Conservation (phyloP, 2,113 vertebrate genomes). For the Oreocharis arfaki region DNA sequence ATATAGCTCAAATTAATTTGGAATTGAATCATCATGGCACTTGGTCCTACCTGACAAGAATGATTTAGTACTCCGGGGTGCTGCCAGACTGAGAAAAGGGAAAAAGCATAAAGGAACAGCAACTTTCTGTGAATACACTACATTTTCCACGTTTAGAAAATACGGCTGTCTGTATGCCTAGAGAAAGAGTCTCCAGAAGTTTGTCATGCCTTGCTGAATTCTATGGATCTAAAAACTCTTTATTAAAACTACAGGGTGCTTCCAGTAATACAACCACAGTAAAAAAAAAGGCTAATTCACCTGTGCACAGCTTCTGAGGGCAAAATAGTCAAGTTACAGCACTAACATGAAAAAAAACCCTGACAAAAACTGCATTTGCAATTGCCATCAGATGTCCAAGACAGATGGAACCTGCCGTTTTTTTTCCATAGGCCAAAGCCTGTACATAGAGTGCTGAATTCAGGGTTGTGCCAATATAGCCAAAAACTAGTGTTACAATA, state of each 20-base stretch:
- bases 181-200: neutral
- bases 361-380: neutral
- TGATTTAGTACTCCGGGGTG: neutral
- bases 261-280: neutral
- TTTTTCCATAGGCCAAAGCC: neutral
- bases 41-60: neutral
- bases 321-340: neutral
- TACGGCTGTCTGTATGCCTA: neutral
- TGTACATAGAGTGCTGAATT: neutral
- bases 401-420: fast-evolving
- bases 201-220: neutral
- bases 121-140: neutral
- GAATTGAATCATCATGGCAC: neutral
- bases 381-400: neutral
- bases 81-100: neutral
- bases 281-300: neutral
- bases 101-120: neutral
- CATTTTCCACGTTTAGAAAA: neutral
- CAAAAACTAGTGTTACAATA: neutral
- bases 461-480: neutral
- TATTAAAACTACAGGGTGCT: neutral
- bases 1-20: neutral
- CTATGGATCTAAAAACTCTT: neutral
- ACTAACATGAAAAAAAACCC: neutral
- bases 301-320: neutral